Evolutionary conservation across 2,113 vertebrate species (phyloP).

Genomic region (human (Homo sapiens)): DNA sequence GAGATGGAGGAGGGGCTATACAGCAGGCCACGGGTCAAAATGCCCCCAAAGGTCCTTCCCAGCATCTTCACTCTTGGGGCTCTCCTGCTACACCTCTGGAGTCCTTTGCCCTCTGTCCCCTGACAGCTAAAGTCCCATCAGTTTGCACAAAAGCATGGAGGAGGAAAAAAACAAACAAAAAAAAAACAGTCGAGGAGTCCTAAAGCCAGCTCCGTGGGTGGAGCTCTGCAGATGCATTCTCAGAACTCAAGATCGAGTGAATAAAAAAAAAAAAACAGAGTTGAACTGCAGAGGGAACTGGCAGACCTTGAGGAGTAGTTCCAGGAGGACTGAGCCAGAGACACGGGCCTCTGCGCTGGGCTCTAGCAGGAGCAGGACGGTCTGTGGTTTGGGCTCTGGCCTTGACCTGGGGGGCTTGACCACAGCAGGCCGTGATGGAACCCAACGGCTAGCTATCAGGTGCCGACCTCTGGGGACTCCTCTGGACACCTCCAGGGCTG

Average conservation of each 20-base stretch:
- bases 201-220: not conserved
- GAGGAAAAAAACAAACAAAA: not conserved
- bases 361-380: not conserved
- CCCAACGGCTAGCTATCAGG: too few species aligned
- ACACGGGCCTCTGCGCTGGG: not conserved
- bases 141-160: not conserved
- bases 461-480: not conserved
- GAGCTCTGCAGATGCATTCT: not conserved
- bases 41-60: not conserved
- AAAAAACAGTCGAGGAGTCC: not conserved
- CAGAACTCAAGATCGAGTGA: not conserved
- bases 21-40: not conserved
- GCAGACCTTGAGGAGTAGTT: not conserved
- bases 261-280: not conserved
- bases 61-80: not conserved
- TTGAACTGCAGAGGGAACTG: not conserved
- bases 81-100: not conserved
- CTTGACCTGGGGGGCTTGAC: not conserved
- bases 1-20: fast-evolving
- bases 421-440: not conserved
- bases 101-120: not conserved
- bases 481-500: not conserved
- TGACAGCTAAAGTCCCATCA: not conserved
- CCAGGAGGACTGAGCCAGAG: not conserved
- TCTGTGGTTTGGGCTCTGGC: not conserved